Evolutionary conservation across 2,113 vertebrate species (phyloP), one percentile per base, ranked within the genome.

Genomic region (Thalassoma bifasciatum): DNA sequence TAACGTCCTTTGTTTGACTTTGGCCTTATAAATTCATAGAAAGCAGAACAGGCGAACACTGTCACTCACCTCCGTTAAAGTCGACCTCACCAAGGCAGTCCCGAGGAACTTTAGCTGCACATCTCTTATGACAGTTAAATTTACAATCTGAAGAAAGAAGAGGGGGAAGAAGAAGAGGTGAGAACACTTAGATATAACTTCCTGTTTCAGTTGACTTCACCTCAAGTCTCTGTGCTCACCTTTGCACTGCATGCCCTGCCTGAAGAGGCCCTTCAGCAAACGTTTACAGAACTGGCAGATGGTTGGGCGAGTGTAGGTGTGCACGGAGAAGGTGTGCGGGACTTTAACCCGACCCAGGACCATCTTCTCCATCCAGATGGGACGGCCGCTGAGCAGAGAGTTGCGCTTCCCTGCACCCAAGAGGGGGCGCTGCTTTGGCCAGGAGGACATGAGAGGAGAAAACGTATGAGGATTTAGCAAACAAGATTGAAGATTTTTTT

Each of bases 331-430:
- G 4, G 98, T 99, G 87, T 99, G 98, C 0, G 98, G 98, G 37
- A 99, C 96, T 83, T 98, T 99, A 17, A 99, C 96, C 44, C 96
- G 95, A 54, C 97, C 95, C 88, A 98, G 94, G 26, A 98, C 97
- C 95, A 97, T 96, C 91, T 96, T 98, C 38, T 98, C 97, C 96
- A 98, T 97, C 97, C 97, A 99, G 91, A 98, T 97, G 52, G 97
- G 97, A 57, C 97, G 95, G 6, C 96, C 96, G 19, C 95, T 97
- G 93, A 96, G 96, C 9, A 96, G 95, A 68, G 97, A 90, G 74
- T 86, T 96, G 24, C 96, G 95, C 88, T 97, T 97, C 74, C 94
- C 95, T 1, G 95, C 95, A 2, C 96, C 96, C 91, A 95, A 94
- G 64, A 94, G 95, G 82, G 91, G 94, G 75, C 95, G 94, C 93